Evolutionary conservation across 2,797 vertebrate genomes (phyloP), one percentile per base, ranked within the genome.

Genomic region (Varecia variegata): DNA sequence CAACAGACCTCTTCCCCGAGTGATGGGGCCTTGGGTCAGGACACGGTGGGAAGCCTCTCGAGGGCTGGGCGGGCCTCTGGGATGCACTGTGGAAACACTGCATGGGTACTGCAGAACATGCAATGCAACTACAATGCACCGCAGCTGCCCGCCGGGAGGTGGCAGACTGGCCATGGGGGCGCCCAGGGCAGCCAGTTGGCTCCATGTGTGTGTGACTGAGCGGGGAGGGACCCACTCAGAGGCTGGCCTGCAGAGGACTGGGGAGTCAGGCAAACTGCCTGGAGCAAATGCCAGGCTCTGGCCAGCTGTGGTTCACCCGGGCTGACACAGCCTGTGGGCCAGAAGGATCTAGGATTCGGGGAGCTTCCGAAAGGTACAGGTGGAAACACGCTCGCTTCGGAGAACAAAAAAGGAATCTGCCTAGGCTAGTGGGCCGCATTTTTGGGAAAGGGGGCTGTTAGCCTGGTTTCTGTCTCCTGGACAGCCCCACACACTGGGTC

Each of bases 81-180:
- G 98, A 98, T 99, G 99, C 99, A 99, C 99, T 99, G 99, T 99
- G 99, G 99, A 98, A 99, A 99, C 99, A 99, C 99, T 99, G 99
- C 99, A 99, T 98, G 98, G 98, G 88, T 98, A 98, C 97, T 97
- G 98, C 98, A 98, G 98, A 99, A 99, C 99, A 99, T 99, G 99
- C 99, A 99, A 99, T 99, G 99, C 99, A 99, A 99, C 99, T 99
- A 99, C 99, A 99, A 99, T 99, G 99, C 99, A 99, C 99, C 98
- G 98, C 99, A 99, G 99, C 99, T 97, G 99, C 99, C 99, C 98
- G 98, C 99, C 98, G 95, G 90, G 65, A 70, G 76, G 47, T 3
- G 5, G 17, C 27, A 15, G 0, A 56, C 47, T 2, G 4, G 82
- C 85, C 40, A 3, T 0, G 7, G 81, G 25, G 73, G 54, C 0